Evolutionary conservation across 2,113 vertebrate genomes (phyloP).

Genomic region (Elephantulus edwardii): DNA sequence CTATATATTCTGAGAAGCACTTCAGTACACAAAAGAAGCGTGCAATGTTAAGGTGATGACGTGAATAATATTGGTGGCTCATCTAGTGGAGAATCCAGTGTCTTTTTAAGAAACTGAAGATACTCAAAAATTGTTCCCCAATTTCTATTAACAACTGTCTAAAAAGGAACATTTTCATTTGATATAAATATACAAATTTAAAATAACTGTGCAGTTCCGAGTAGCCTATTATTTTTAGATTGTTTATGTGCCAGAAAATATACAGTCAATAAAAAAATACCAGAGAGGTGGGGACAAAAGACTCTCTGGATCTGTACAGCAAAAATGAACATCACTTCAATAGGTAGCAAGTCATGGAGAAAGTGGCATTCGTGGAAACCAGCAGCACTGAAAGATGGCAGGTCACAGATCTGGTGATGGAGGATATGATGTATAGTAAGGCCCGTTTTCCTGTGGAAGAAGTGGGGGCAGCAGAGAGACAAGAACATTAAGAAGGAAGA

Average conservation of each 20-base stretch:
- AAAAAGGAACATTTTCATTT: constrained; percentile 79
- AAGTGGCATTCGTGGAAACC: constrained; percentile 71
- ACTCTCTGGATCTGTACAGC: constrained; percentile 85
- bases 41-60: constrained; percentile 47
- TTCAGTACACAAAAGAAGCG: constrained; percentile 61
- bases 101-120: constrained; percentile 64
- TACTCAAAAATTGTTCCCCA: constrained; percentile 73
- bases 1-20: constrained; percentile 55
- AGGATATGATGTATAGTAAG: constrained; percentile 84
- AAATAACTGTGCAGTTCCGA: constrained; percentile 82
- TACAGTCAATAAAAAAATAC: constrained; percentile 88
- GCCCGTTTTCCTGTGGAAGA: constrained; percentile 85
- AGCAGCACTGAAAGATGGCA: constrained; percentile 68
- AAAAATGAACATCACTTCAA: constrained; percentile 78
- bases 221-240: constrained; percentile 82
- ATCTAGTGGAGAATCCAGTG: constrained; percentile 54
- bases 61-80: not conserved
- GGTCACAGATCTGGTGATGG: constrained; percentile 87
- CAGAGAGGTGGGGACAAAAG: constrained; percentile 86
- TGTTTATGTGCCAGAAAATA: constrained; percentile 86
- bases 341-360: constrained; percentile 73
- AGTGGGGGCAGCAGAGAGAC: not conserved
- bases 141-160: constrained; percentile 64
- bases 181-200: constrained; percentile 87
- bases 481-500: constrained; percentile 1